Evolutionary conservation across 1,140 invertebrate genomes (phyloP), one percentile per base, ranked within the genome.

Genomic region (Scaptomyza hsui): DNA sequence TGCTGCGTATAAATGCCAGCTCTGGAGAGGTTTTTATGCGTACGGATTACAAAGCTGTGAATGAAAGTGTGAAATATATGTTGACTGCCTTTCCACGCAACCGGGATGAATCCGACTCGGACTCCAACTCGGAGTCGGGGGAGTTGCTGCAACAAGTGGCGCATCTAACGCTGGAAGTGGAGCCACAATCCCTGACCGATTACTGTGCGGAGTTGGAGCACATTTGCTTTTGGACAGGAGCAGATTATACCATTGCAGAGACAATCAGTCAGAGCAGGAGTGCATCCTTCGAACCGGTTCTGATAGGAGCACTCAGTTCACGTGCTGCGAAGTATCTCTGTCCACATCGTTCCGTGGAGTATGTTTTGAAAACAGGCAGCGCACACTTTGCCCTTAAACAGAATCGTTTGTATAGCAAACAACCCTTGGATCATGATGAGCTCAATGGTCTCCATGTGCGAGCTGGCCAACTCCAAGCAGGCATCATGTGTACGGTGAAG

Each of bases 21-120:
- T 89, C 80, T 1, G 90, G 89, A 0, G 90, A 91, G 74, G 73
- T 91, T 12, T 89, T 67, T 1, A 86, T 91, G 73, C 72, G 80
- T 12, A 88, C 73, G 4, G 79, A 90, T 18, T 91, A 89, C 13
- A 26, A 77, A 12, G 21, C 64, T 0, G 7, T 76, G 15, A 82
- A 80, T 41, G 26, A 9, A 0, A 86, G 64, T 21, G 49, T 49
- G 5, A 73, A 82, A 49, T 90, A 76, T 44, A 75, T 79, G 29
- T 24, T 89, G 42, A 86, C 72, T 0, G 86, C 90, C 1, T 78
- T 88, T 59, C 82, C 82, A 5, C 63, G 74, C 3, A 39, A 42
- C 32, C 60, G 60, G 10, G 41, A 19, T 4, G 56, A 49, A 4
- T n/a, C 32, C 1, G 2, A 49, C 3, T n/a, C 12, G 4, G 4